Base-by-base conservation (phyloP, 2,888 invertebrate species). In the Buathra laborator region DNA sequence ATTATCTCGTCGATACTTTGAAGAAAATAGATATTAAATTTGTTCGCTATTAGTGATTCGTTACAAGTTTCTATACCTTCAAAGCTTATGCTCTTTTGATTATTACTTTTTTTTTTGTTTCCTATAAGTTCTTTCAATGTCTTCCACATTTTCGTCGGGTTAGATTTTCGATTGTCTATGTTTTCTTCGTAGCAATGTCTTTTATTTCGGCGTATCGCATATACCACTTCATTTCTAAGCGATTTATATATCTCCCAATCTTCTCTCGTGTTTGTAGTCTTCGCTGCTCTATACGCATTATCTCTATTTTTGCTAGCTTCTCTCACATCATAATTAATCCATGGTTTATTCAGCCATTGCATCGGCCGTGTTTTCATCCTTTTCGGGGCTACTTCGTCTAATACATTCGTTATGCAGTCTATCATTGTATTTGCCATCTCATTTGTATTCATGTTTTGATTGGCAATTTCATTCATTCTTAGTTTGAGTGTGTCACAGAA, bases 101-200 rank as follows among this genome's bases (percentile, higher is more conserved):
- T 48, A 14, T 9, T 29, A 48, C 24, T 48, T 14, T 62, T 24
- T n/a, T n/a, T 81, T 51, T 81, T 72, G 68, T 62, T 66, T 1
- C 81, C 81, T 24, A 85, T 75, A 32, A 85, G 7, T 16, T 66
- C 0, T 66, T 85, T 85, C 12, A 79, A 12, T n/a, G 37, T 64
- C 10, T 37, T 78, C 79, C 79, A 85, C 78, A 85, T 75, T 66
- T 62, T 85, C 59, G 14, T 66, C 5, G 67, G 14, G 32, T 82
- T n/a, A n/a, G n/a, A n/a, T n/a, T n/a, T n/a, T n/a, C n/a, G n/a
- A n/a, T n/a, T n/a, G n/a, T n/a, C n/a, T n/a, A n/a, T n/a, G n/a
- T n/a, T n/a, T n/a, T n/a, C n/a, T n/a, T n/a, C n/a, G n/a, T n/a
- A n/a, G n/a, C n/a, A n/a, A n/a, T n/a, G n/a, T n/a, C n/a, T n/a